Evolutionary conservation across 2,797 vertebrate species (phyloP).

Genomic region (Falco rusticolus): DNA sequence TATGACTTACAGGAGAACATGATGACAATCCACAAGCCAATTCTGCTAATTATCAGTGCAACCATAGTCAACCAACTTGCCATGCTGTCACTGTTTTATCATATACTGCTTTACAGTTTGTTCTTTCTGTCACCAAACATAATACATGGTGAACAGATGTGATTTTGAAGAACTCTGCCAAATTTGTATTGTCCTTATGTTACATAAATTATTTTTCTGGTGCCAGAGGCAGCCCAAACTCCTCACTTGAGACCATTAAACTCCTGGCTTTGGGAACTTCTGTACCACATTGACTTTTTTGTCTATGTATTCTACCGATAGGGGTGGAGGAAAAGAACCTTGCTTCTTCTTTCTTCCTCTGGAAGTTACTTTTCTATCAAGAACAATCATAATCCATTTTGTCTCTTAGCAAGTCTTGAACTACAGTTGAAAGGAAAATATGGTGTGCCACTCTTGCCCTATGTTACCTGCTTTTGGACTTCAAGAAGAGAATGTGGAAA

Average conservation of each 20-base stretch:
- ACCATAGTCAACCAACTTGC: not conserved
- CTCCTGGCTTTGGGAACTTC: not conserved
- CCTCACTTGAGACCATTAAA: not conserved
- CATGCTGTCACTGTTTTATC: not conserved
- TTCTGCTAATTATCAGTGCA: not conserved
- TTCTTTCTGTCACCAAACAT: slow-evolving; percentile 38
- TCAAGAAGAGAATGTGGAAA: not conserved
- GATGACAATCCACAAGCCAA: not conserved
- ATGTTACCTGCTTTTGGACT: not conserved
- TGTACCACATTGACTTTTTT: not conserved
- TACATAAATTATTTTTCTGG: not conserved
- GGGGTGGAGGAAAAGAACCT: not conserved
- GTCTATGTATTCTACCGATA: not conserved
- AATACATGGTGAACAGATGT: slow-evolving; percentile 30
- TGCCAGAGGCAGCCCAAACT: not conserved
- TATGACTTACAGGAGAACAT: not conserved
- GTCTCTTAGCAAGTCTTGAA: not conserved
- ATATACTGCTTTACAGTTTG: not conserved
- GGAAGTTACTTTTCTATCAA: not conserved
- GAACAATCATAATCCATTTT: not conserved
- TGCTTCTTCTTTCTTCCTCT: not conserved
- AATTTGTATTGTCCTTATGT: not conserved
- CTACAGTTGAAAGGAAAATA: not conserved
- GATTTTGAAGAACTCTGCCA: not conserved
- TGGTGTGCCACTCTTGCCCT: not conserved